Evolutionary conservation across 53 echinoderm and acorn worm genomes (phyloP), one percentile per base, ranked within the genome.

Genomic region (Luidia sarsii): DNA sequence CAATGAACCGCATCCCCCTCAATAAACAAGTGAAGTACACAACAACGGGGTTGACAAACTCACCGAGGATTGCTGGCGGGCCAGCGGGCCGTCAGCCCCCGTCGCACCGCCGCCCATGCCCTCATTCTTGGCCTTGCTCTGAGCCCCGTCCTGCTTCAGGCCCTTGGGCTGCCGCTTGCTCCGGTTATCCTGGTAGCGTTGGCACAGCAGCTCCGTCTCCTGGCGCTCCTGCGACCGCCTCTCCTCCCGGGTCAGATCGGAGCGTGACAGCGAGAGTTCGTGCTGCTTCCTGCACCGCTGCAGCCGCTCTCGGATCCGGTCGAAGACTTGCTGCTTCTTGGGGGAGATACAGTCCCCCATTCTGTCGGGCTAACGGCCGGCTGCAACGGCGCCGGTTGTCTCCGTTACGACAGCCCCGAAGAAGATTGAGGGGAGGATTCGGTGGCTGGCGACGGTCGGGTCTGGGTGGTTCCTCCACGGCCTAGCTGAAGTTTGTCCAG

Each of bases 331-430:
- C 67, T 86, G 75, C 37, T 79, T 80, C 64, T 71, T 90, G 87
- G 90, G 90, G 90, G 90, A 82, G 64, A 86, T 59, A 67, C 67
- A 90, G 82, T 90, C 90, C 90, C 90, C 90, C 90, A 90, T 90
- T 66, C 68, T 90, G 75, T 86, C 75, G 51, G 60, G 67, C n/a
- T 11, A 41, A 41, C 41, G 11, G 67, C 77, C 82, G 82, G 86
- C 90, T 82, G 86, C 90, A 75, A 90, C 86, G 90, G 82, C 86
- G 90, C 62, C 86, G 72, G 87, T 87, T 71, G 63, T 35, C 38
- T 75, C n/a, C 41, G 41, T 67, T 30, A 65, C 45, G 75, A 66
- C 85, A 52, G 41, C 85, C 85, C 85, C 85, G 66, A 67, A n/a
- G n/a, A 75, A 45, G 43, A 65, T 13, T 84, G 34, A 75, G 68